phyloP scores from a whole-genome alignment of 2,888 invertebrate species.

The Julus scanicus region DNA sequence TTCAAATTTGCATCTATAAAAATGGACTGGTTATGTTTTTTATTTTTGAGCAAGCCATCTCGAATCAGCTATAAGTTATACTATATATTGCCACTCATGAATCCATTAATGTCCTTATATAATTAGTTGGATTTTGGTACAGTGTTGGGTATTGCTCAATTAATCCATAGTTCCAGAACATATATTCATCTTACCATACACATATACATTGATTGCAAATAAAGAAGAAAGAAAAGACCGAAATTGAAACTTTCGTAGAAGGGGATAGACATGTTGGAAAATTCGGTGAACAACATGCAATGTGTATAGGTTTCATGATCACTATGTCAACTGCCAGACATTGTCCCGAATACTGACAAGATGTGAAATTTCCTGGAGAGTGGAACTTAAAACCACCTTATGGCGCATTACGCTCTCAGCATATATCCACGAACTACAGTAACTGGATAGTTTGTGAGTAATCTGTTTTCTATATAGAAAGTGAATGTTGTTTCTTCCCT shows the following conservation, averaged over 20 bases:
- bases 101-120: too few relatives aligned
- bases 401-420: background rate
- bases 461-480: background rate
- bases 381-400: background rate
- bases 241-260: background rate
- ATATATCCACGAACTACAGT: background rate
- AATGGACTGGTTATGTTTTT: too few relatives aligned
- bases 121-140: too few relatives aligned
- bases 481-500: background rate
- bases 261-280: background rate
- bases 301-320: background rate
- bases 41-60: too few relatives aligned
- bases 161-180: too few relatives aligned
- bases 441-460: constrained; percentile 9
- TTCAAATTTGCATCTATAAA: too few relatives aligned
- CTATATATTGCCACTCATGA: too few relatives aligned
- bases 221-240: background rate
- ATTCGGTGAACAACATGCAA: background rate
- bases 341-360: background rate
- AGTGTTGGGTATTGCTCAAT: too few relatives aligned
- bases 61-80: too few relatives aligned
- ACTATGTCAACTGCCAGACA: constrained; percentile 27
- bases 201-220: too few relatives aligned
- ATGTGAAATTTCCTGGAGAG: constrained; percentile 2
- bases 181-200: too few relatives aligned